Percentiles rank a stretch among this genome's conserved stretches.
Evolutionary conservation across 2,797 vertebrate species (phyloP).

Genomic region (Danio jaintianensis): DNA sequence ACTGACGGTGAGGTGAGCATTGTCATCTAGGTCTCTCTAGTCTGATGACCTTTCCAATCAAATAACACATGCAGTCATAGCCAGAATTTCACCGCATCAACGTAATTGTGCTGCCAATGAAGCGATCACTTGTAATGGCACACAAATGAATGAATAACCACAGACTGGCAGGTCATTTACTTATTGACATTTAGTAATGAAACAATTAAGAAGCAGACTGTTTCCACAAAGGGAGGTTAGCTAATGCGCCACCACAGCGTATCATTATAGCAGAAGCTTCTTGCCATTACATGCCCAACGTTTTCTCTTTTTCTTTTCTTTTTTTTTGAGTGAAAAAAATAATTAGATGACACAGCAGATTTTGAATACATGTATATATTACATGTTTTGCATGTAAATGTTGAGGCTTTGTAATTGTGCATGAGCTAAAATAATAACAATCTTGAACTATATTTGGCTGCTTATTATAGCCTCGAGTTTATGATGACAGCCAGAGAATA

Average conservation of each 20-base stretch:
- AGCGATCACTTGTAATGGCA: constrained; percentile 30
- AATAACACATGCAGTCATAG: constrained; percentile 22
- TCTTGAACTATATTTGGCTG: neutral
- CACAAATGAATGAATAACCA: constrained; percentile 31
- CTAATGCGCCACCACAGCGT: neutral
- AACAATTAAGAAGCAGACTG: constrained; percentile 30
- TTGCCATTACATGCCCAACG: neutral
- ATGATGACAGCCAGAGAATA: too few relatives aligned
- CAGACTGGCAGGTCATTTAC: constrained; percentile 30
- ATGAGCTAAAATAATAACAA: neutral
- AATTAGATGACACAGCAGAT: constrained; percentile 1
- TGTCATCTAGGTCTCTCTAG: constrained; percentile 7
- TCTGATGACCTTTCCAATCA: constrained; percentile 11
- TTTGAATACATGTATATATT: neutral
- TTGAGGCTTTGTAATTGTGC: neutral
- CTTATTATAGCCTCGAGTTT: too few relatives aligned
- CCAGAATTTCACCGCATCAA: constrained; percentile 8
- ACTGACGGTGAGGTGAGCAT: neutral
- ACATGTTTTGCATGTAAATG: neutral
- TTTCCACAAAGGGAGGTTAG: constrained; percentile 19
- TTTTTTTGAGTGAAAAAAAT: too few relatives aligned
- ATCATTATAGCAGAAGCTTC: constrained; percentile 1
- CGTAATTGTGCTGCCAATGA: constrained; percentile 9
- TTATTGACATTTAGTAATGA: constrained; percentile 36
- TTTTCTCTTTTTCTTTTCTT: neutral